Evolutionary conservation across 2,888 invertebrate species (phyloP).

Genomic region (Criorhina ranunculi): DNA sequence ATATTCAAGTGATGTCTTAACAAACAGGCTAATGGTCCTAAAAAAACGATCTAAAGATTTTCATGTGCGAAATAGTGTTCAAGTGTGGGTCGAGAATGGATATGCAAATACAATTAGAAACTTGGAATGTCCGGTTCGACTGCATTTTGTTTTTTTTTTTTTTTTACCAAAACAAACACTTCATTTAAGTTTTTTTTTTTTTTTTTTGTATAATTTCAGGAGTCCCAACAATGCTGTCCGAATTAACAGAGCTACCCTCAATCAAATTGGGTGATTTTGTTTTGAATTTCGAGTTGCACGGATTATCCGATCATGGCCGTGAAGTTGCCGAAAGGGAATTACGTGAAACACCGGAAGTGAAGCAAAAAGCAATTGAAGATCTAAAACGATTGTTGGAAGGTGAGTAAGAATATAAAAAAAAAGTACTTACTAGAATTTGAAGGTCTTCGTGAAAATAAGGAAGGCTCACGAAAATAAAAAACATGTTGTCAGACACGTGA

Average conservation of each 20-base stretch:
- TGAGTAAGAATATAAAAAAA: slow-evolving; percentile 79
- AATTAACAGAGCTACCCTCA: slow-evolving; percentile 88
- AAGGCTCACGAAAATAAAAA: neutral
- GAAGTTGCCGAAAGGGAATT: slow-evolving; percentile 90
- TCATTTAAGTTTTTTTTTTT: neutral
- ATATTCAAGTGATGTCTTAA: neutral
- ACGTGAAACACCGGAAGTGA: slow-evolving; percentile 89
- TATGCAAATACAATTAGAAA: neutral
- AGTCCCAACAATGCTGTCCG: slow-evolving; percentile 90
- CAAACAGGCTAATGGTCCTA: neutral
- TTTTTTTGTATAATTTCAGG: slow-evolving; percentile 85
- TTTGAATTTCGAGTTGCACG: slow-evolving; percentile 88
- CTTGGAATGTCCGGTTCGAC: neutral
- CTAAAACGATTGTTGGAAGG: slow-evolving; percentile 87
- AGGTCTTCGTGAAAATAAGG: neutral
- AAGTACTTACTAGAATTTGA: neutral
- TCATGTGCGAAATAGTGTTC: neutral
- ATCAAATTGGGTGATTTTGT: slow-evolving; percentile 87
- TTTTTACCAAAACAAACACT: neutral
- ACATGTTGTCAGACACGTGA: neutral
- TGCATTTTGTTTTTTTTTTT: slow-evolving; percentile 10
- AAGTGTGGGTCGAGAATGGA: neutral
- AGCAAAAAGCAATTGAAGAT: slow-evolving; percentile 86
- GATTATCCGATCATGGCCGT: slow-evolving; percentile 87
- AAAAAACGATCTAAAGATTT: neutral